Evolutionary conservation across 2,113 vertebrate species (phyloP).

Genomic region (Oryzias woworae): DNA sequence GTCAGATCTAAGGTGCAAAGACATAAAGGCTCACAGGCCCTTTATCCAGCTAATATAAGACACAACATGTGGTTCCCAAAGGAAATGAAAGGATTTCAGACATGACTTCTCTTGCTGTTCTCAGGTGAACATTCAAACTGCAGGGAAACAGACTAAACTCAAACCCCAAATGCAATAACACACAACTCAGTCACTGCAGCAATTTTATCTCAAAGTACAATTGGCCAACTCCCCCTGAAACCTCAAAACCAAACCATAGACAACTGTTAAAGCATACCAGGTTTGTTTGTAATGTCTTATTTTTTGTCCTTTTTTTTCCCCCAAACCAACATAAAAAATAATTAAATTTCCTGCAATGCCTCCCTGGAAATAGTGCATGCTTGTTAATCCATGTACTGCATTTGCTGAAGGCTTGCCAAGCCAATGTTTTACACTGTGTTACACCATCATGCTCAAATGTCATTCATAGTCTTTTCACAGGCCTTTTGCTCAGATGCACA

Average conservation of each 20-base stretch:
- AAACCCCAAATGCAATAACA: conserved; percentile 62
- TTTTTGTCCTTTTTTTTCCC: neutral
- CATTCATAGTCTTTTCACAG: conserved; percentile 13
- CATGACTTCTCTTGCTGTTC: conserved; percentile 41
- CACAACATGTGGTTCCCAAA: conserved; percentile 64
- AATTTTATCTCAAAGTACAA: conserved; percentile 63
- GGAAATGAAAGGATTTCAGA: conserved; percentile 74
- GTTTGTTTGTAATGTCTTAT: conserved; percentile 52
- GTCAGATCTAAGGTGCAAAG: conserved; percentile 51
- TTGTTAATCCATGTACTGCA: conserved; percentile 45
- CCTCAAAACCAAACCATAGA: conserved; percentile 51
- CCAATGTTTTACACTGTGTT: conserved; percentile 44
- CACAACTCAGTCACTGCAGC: conserved; percentile 57
- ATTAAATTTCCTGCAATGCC: conserved; percentile 57
- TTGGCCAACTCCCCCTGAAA: conserved; percentile 54
- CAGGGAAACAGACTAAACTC: conserved; percentile 44
- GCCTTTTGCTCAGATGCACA: neutral
- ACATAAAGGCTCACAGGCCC: conserved; percentile 51
- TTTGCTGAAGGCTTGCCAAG: conserved; percentile 43
- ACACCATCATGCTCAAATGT: conserved; percentile 26
- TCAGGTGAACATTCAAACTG: conserved; percentile 56
- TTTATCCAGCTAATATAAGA: conserved; percentile 66
- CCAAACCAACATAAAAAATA: conserved; percentile 24
- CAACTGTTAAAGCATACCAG: conserved; percentile 37
- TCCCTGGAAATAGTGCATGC: conserved; percentile 53